Percentiles rank a stretch among this genome's conserved stretches.
Conservation (phyloP, 1,140 invertebrate species). For the Polypedilum pembai region DNA sequence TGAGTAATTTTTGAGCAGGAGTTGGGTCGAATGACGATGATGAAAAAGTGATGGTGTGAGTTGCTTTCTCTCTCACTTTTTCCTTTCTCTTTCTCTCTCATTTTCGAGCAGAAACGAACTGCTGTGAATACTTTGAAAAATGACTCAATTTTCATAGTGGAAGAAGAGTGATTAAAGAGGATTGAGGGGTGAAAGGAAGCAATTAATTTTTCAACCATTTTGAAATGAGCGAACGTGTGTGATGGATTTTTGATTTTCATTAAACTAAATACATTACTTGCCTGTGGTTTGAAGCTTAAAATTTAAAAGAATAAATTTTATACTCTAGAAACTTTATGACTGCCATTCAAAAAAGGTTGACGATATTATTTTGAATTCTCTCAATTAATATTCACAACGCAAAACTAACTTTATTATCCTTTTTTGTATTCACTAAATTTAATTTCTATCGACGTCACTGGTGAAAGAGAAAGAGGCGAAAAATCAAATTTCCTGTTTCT, state of each 20-base stretch:
- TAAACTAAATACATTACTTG: not conserved
- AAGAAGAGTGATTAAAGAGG: constrained; percentile 17
- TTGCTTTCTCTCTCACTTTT: not conserved
- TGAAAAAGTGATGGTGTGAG: not conserved
- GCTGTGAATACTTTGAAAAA: constrained; percentile 5
- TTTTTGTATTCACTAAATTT: not conserved
- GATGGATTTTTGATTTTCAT: constrained; percentile 14
- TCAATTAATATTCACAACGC: constrained; percentile 12
- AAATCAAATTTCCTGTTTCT: constrained; percentile 13
- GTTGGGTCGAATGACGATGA: not conserved
- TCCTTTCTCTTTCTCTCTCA: not conserved
- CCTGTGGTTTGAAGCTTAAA: not conserved
- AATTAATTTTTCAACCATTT: constrained; percentile 19
- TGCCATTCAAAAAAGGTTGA: not conserved
- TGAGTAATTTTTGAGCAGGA: not conserved
- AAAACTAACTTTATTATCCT: constrained; percentile 10
- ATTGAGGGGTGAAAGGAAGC: constrained; percentile 15
- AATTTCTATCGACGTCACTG: constrained; percentile 8
- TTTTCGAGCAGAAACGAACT: not conserved
- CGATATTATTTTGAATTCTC: not conserved
- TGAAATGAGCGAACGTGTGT: not conserved
- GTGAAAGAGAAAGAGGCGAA: not conserved
- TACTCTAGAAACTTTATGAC: not conserved
- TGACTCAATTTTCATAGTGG: constrained; percentile 17
- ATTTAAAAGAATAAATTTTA: constrained; percentile 2